phyloP scores from a whole-genome alignment of 2,888 invertebrate species.

The Hanleya hanleyi region DNA sequence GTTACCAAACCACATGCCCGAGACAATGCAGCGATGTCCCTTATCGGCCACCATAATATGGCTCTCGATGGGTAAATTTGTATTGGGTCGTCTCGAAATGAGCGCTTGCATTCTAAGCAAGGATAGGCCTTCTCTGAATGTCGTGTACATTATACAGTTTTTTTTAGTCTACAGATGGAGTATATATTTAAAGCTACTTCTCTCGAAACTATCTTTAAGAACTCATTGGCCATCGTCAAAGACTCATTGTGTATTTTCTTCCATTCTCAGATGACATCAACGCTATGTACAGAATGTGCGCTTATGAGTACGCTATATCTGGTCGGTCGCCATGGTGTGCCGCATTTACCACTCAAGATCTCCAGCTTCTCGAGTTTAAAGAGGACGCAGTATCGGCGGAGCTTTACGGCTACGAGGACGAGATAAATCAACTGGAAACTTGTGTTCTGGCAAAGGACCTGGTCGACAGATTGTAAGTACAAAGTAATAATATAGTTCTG shows the following conservation, averaged over 20 bases:
- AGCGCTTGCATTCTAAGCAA: too few relatives aligned
- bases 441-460: conserved; percentile 5
- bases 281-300: conserved; percentile 10
- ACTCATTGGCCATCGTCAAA: neutral
- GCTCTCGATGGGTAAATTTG: too few relatives aligned
- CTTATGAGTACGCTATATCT: neutral
- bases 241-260: neutral
- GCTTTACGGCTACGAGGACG: neutral
- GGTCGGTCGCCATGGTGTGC: conserved; percentile 4
- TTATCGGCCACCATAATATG: too few relatives aligned
- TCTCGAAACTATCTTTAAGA: neutral
- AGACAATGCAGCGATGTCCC: too few relatives aligned
- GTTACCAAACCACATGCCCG: too few relatives aligned
- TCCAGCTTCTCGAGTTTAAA: neutral
- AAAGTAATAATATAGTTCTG: too few relatives aligned
- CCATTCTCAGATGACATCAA: neutral
- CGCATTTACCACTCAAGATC: neutral
- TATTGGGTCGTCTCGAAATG: too few relatives aligned
- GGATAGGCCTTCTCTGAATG: too few relatives aligned
- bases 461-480: neutral
- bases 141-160: too few relatives aligned
- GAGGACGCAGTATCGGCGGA: neutral
- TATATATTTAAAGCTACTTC: neutral
- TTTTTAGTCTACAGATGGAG: too few relatives aligned
- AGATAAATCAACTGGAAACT: neutral